Base-by-base conservation (phyloP, 2,888 invertebrate genomes). In the Listrodromus nycthemerus region DNA sequence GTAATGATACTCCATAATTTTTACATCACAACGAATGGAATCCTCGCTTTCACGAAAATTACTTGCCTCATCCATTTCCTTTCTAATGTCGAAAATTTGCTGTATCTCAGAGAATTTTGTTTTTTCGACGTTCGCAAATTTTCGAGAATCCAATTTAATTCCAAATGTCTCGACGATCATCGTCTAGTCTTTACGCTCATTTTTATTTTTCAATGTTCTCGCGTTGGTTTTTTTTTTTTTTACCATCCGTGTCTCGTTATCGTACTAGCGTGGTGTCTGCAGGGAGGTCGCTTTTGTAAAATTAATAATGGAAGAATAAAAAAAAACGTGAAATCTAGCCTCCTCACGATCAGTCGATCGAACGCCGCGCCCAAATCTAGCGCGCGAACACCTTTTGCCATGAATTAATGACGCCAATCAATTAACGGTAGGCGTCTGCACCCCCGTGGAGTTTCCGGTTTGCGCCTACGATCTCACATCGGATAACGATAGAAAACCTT, bases 401-500 rank as follows among this genome's bases (percentile, higher is more conserved):
- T 63, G 45, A 61, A 83, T 83, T 83, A 80, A 83, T 83, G 76
- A 80, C 73, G 71, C 83, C 83, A 83, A 83, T 83, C 83, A 83
- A 80, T 83, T 83, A 83, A 77, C 73, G 73, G 41, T 4, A 13
- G 45, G 61, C 61, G 75, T 80, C 61, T 71, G 52, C 41, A 41
- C 37, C 77, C 58, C 19, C 73, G 73, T 61, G 76, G 45, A 66
- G 45, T 73, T 77, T 73, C 73, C 73, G 73, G 70, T 45, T 65
- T 69, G 37, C 45, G 67, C 67, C 37, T 21, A 30, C 74, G 70
- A 70, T 82, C 69, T 58, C 63, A 63, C 27, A 37, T 61, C 63
- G 73, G 70, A 82, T 82, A 75, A 74, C 69, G 77, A 82, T 71
- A 45, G 41, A 55, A 71, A 76, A 71, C 65, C 69, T 65, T 69